Conservation (phyloP, 1,140 invertebrate species). For the Pararge aegeria region DNA sequence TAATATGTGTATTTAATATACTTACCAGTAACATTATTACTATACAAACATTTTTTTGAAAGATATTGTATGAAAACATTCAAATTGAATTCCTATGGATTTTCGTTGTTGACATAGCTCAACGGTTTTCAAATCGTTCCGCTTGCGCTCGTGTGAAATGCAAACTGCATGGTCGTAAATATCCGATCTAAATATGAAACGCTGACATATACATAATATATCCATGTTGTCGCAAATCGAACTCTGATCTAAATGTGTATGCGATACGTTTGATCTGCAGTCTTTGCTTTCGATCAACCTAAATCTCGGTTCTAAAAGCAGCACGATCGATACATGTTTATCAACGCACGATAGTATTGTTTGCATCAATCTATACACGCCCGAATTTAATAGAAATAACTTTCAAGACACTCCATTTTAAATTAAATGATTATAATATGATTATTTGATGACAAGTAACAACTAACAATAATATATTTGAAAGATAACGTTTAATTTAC, state of each 20-base stretch:
- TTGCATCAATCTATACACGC: slow-evolving; percentile 22
- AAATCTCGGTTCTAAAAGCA: slow-evolving; percentile 33
- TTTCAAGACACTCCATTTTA: not conserved
- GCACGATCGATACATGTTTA: slow-evolving; percentile 26
- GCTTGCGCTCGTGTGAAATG: slow-evolving; percentile 12
- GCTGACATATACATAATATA: slow-evolving; percentile 4
- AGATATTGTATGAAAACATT: too few relatives aligned
- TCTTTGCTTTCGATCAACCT: slow-evolving; percentile 26
- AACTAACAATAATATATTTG: too few relatives aligned
- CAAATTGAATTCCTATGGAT: not conserved
- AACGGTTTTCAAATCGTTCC: slow-evolving; percentile 23
- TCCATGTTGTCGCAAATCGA: slow-evolving; percentile 23
- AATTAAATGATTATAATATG: too few relatives aligned
- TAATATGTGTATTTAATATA: too few relatives aligned
- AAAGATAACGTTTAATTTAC: not conserved
- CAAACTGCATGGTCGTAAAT: slow-evolving; percentile 17
- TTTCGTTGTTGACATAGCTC: slow-evolving; percentile 28
- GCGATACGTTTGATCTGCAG: slow-evolving; percentile 19
- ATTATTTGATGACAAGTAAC: too few relatives aligned
- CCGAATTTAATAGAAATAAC: slow-evolving; percentile 8
- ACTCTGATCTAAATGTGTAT: slow-evolving; percentile 16
- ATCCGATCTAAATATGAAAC: slow-evolving; percentile 22
- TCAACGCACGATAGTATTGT: slow-evolving; percentile 24
- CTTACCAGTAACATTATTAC: too few relatives aligned
- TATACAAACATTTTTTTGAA: too few relatives aligned